Evolutionary conservation across 2,113 vertebrate genomes (phyloP).

Genomic region (Scartelaos histophorus): DNA sequence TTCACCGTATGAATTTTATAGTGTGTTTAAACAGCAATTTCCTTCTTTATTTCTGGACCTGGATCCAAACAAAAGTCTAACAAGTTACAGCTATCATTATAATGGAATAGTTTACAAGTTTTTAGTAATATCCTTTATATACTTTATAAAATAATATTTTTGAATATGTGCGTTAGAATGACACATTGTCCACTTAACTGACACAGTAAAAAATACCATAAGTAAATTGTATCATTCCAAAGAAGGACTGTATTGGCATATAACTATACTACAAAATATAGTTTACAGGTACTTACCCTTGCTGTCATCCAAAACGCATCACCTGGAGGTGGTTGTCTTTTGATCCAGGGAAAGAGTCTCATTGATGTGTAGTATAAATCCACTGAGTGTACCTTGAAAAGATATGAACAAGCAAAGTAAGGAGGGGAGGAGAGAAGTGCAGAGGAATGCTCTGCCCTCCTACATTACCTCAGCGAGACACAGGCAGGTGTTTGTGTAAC

Average conservation of each 20-base stretch:
- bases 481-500: conserved; percentile 54
- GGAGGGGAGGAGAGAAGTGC: conserved; percentile 52
- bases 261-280: conserved; percentile 7
- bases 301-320: conserved; percentile 23
- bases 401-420: conserved; percentile 35
- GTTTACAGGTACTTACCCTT: conserved; percentile 45
- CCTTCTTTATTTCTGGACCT: background rate
- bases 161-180: background rate
- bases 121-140: background rate
- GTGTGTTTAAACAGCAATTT: background rate
- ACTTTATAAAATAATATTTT: background rate
- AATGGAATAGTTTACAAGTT: background rate
- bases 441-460: conserved; percentile 60
- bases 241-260: background rate
- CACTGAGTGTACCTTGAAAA: conserved; percentile 36
- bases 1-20: background rate
- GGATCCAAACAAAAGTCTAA: background rate
- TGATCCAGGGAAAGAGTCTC: background rate
- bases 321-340: background rate
- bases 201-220: background rate
- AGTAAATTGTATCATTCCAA: background rate
- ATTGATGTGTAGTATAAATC: background rate
- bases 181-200: background rate
- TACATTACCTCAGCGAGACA: conserved; percentile 61
- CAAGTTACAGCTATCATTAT: background rate